A percentile compares a stretch with the other conserved stretches of the same genome.
Evolutionary conservation across 2,113 vertebrate species (phyloP).

Genomic region (Enhydra lutris): DNA sequence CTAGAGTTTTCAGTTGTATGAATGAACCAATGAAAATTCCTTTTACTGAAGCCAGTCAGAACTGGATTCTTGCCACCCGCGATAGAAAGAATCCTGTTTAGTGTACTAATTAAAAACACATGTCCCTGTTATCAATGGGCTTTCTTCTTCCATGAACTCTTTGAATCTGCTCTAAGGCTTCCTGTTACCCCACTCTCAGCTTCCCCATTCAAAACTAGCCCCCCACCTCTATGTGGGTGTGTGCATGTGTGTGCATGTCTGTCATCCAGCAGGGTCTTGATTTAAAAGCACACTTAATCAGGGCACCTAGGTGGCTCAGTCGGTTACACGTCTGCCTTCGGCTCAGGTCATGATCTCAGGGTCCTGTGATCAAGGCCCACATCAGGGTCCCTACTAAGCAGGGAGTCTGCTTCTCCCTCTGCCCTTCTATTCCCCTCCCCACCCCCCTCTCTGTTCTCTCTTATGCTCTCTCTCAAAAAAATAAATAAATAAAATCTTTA

Average conservation of each 20-base stretch:
- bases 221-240: background rate
- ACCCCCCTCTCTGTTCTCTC: too few species aligned
- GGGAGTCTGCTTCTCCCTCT: too few species aligned
- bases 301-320: background rate
- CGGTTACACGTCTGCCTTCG: background rate
- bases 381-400: too few species aligned
- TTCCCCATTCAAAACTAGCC: background rate
- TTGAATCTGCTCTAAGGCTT: background rate
- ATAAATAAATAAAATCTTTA: too few species aligned
- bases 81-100: background rate
- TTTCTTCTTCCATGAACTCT: background rate
- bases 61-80: background rate
- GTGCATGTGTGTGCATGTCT: background rate
- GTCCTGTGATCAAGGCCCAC: too few species aligned
- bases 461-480: too few species aligned
- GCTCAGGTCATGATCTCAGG: background rate
- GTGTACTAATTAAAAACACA: background rate
- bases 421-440: too few species aligned
- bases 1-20: background rate
- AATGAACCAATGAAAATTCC: background rate
- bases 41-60: background rate
- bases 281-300: background rate
- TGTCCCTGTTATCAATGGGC: background rate
- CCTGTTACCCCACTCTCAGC: background rate
- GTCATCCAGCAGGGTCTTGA: background rate